These are phyloP conservation scores for Lamellibrachia luymesi DNA, from an alignment of 1,140 invertebrate species.

Conservation along the genomic window DNA sequence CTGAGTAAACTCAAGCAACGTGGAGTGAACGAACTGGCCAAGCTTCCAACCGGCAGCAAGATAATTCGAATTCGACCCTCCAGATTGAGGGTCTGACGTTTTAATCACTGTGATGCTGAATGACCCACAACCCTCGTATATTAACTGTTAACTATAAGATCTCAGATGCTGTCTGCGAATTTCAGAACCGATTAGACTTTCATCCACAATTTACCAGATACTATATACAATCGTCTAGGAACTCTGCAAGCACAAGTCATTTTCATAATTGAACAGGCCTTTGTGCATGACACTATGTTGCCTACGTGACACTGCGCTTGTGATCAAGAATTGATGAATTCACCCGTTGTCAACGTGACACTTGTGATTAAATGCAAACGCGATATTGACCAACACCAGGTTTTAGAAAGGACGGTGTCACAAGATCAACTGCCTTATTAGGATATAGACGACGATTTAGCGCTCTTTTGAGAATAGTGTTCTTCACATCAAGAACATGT, in stretches of 20 bases:
- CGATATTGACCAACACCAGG: background rate
- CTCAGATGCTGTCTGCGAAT: no score
- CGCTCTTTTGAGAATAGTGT: background rate
- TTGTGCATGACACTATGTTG: background rate
- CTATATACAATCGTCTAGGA: background rate
- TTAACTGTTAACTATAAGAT: no score
- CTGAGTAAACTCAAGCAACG: no score
- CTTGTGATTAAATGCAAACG: background rate
- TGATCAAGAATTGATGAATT: background rate
- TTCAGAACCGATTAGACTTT: no score
- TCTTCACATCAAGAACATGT: background rate
- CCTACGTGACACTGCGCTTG: background rate
- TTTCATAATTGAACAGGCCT: background rate
- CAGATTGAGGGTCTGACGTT: no score
- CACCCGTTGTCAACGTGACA: background rate
- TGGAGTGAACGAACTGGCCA: no score
- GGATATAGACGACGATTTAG: background rate
- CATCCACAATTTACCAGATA: no score
- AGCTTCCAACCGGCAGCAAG: no score
- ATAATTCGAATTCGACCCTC: no score
- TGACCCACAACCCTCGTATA: no score
- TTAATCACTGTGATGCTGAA: no score
- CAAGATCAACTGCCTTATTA: background rate
- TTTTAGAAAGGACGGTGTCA: background rate
- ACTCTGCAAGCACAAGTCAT: background rate